Evolutionary conservation across 2,888 invertebrate species (phyloP).

Genomic region (Caenorhabditis sinica): DNA sequence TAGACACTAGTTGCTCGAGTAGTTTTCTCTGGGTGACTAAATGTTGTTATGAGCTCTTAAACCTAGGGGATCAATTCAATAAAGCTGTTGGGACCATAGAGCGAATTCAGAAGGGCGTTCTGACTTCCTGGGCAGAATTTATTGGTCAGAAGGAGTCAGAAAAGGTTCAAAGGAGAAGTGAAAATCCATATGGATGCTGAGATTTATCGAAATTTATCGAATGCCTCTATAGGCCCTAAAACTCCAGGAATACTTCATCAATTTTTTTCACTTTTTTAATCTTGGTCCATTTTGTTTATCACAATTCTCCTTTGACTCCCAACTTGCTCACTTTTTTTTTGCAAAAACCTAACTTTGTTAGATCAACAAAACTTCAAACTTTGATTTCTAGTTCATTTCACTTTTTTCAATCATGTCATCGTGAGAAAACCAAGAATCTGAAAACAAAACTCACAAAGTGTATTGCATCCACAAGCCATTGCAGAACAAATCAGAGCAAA

Average conservation of each 20-base stretch:
- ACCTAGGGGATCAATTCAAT: slow-evolving; percentile 8
- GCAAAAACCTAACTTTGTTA: neutral
- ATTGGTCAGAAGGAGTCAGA: neutral
- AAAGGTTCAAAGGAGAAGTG: neutral
- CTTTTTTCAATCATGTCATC: neutral
- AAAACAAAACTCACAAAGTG: slow-evolving; percentile 69
- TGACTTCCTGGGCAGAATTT: neutral
- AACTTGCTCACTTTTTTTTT: no score
- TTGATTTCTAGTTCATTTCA: slow-evolving; percentile 11
- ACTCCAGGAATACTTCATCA: no score
- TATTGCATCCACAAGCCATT: slow-evolving; percentile 74
- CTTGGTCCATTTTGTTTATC: no score
- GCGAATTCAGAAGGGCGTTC: neutral
- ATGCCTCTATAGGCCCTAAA: no score
- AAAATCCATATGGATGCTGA: no score
- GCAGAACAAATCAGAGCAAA: slow-evolving; percentile 75
- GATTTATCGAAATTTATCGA: no score
- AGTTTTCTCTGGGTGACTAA: no score
- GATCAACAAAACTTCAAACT: neutral
- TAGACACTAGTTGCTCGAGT: neutral
- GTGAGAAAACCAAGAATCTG: slow-evolving; percentile 1
- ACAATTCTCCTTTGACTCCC: no score
- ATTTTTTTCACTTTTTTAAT: no score
- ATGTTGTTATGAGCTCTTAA: no score
- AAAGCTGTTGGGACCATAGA: neutral